Conservation (phyloP, 2,113 vertebrate genomes). For the Hypomesus transpacificus region DNA sequence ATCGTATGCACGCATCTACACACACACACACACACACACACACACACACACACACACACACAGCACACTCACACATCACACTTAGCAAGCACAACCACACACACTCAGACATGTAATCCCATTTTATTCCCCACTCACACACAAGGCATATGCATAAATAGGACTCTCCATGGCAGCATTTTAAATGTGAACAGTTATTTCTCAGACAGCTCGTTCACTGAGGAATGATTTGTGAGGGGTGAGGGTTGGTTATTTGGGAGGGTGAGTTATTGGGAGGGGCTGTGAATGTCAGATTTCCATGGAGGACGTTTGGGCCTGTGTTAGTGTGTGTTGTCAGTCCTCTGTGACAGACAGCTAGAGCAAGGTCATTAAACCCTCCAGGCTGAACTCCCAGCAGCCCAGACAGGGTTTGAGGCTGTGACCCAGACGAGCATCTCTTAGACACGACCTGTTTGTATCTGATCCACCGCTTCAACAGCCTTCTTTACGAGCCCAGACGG, state of each 20-base stretch:
- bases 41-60: too few relatives aligned
- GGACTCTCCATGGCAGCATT: constrained; percentile 29
- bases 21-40: too few relatives aligned
- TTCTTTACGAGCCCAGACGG: background rate
- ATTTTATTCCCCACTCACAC: constrained; percentile 48
- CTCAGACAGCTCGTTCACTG: constrained; percentile 29
- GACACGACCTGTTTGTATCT: constrained; percentile 3
- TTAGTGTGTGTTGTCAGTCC: constrained; percentile 17
- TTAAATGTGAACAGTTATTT: constrained; percentile 38
- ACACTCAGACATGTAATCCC: constrained; percentile 25
- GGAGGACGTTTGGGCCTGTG: constrained; percentile 18
- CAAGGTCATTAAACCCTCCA: constrained; percentile 35
- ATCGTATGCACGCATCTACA: too few relatives aligned
- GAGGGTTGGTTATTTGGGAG: constrained; percentile 8
- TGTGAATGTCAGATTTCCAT: constrained; percentile 22
- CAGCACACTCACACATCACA: too few relatives aligned
- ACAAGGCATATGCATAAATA: constrained; percentile 45
- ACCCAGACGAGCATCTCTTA: too few relatives aligned
- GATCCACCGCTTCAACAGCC: background rate
- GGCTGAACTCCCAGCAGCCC: background rate
- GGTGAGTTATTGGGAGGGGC: constrained; percentile 2
- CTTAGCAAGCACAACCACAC: too few relatives aligned
- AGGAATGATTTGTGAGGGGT: background rate
- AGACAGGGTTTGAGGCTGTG: too few relatives aligned
- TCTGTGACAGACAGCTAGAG: constrained; percentile 6